Percentiles rank a stretch among this genome's conserved stretches.
Evolutionary conservation across 2,797 vertebrate genomes (phyloP).

Genomic region (Pagetopsis macropterus): DNA sequence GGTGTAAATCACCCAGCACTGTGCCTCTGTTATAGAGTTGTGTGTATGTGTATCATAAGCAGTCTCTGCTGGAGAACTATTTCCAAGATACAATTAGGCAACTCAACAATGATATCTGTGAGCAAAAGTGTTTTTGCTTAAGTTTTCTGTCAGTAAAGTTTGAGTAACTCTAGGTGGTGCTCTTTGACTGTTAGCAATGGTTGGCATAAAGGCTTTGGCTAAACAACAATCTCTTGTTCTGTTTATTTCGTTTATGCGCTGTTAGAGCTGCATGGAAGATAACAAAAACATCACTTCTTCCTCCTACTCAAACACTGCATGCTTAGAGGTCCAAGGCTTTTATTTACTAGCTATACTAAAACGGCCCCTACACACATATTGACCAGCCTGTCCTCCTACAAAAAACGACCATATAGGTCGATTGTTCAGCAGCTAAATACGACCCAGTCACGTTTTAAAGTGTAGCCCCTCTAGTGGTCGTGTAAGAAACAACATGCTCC

Average conservation of each 20-base stretch:
- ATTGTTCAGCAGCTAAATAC: too few species aligned
- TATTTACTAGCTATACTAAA: slow-evolving; percentile 6
- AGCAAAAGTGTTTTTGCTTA: neutral
- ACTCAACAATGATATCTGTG: neutral
- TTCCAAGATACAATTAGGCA: neutral
- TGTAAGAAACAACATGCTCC: too few species aligned
- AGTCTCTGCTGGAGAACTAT: neutral
- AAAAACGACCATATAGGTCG: too few species aligned
- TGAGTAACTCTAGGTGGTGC: slow-evolving; percentile 25
- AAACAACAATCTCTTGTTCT: neutral
- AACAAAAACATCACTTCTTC: slow-evolving; percentile 3
- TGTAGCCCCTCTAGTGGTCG: too few species aligned
- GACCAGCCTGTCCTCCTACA: too few species aligned
- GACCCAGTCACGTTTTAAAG: too few species aligned
- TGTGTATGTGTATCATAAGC: neutral
- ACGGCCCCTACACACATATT: too few species aligned
- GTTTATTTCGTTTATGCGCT: slow-evolving; percentile 1
- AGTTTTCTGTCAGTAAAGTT: neutral
- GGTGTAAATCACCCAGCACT: slow-evolving; percentile 33
- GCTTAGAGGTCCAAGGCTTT: slow-evolving; percentile 11
- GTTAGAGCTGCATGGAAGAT: neutral
- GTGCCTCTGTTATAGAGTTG: neutral
- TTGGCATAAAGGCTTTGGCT: neutral
- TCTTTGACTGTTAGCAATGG: slow-evolving; percentile 13
- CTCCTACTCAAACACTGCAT: neutral